Evolutionary conservation across 2,888 invertebrate genomes (phyloP), one percentile per base, ranked within the genome.

Genomic region (Lasioglossum malachurum): DNA sequence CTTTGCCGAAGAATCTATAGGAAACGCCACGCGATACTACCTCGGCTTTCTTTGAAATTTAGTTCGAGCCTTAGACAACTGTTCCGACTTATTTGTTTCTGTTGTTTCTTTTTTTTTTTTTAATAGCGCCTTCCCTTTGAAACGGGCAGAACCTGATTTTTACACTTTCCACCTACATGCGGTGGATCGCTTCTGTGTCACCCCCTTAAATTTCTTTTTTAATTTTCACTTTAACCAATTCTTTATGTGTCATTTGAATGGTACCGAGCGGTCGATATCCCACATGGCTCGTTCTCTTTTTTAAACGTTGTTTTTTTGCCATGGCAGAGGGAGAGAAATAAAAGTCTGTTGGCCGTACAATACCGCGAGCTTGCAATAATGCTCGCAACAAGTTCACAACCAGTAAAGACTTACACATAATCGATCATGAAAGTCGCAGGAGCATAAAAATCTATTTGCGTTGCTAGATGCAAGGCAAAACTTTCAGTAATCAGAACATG

Each of bases 1-100:
- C 69, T 71, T 38, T 73, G 74, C 46, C 69, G 67, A 72, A 75
- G 75, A 86, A 83, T 53, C 83, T 83, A 83, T 82, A 84, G 82
- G 67, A 86, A 79, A 81, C 81, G 44, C 44, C 57, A 19, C 74
- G n/a, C 74, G 72, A 44, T 53, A 53, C 46, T 53, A 60, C 46
- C 78, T 73, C 49, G 38, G 35, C 31, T 57, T 77, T 69, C 71
- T 88, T 82, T 44, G 35, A 46, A 78, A 86, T 75, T 76, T 71
- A 57, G 35, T 71, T 75, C 57, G 53, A 69, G 31, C 60, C 46
- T 23, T 75, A 19, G 12, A 35, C 75, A 14, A 71, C 27, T 38
- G 27, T 1, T 10, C 16, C 41, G 49, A 46, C 5, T 5, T 57
- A 41, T 35, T 44, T 31, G 38, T 71, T 38, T 31, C 41, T n/a